Base-by-base conservation (phyloP, 1,140 invertebrate genomes). In the Chelonus insularis region DNA sequence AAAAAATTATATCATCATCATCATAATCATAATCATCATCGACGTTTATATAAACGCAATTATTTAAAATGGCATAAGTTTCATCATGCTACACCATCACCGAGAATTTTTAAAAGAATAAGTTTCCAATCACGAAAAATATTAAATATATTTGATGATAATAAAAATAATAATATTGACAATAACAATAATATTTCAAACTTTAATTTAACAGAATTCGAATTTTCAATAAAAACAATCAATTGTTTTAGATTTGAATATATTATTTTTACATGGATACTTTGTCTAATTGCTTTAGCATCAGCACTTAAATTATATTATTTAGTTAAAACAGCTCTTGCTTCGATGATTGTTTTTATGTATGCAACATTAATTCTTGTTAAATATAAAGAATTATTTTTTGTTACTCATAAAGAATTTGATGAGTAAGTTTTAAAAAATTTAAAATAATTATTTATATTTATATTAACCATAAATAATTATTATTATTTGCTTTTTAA, bases 241-340 rank as follows among this genome's bases (percentile, higher is more conserved):
- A 72, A 55, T 55, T 91, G 88, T 60, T 81, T 85, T 21, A 84
- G 88, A 62, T 91, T 92, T 0, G 93, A 97, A 76, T 97, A 96
- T 72, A 88, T 96, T 7, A 90, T 96, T 1, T 94, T 95, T 76
- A 94, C 93, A 0, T 97, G 94, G 92, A 90, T 97, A 18, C 80
- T 97, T n/a, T 95, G 92, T 60, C 84, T 97, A 34, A 90, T 97
- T 0, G 91, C 93, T 0, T 82, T 95, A 57, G 93, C 94, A 1
- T 92, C 94, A 0, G 95, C 95, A n/a, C 79, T 98, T 7, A 96
- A 96, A 73, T 82, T 97, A 3, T 94, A 95, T 71, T 97, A 95
- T 72, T 72, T 96, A 43, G 88, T 96, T 25, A 98, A 97, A 82
- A 90, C 94, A 0, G 82, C 90, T 1, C 78, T 97, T 60, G 89